Percentiles rank a stretch among this genome's conserved stretches.
These are phyloP conservation scores for Austrolebias charrua DNA, from an alignment of 2,797 vertebrate genomes.

Conservation along the genomic window DNA sequence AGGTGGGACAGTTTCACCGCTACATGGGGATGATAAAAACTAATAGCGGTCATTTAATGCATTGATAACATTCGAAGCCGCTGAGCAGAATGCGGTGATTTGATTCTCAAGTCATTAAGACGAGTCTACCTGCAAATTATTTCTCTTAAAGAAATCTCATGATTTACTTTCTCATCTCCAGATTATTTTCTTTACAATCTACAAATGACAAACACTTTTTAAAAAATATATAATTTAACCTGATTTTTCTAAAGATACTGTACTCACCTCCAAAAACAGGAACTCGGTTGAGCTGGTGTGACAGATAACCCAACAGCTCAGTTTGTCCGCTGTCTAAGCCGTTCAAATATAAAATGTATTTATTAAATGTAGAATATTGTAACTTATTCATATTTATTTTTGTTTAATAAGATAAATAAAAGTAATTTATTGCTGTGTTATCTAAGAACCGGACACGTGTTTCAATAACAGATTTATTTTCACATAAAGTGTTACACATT, in stretches of 20 bases:
- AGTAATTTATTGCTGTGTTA: conserved; percentile 81
- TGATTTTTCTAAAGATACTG: too few relatives aligned
- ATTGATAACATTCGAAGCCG: too few relatives aligned
- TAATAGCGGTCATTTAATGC: too few relatives aligned
- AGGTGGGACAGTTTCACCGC: too few relatives aligned
- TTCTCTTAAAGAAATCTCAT: neutral
- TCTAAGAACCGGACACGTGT: conserved; percentile 84
- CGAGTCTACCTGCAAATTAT: too few relatives aligned
- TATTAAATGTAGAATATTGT: conserved; percentile 83
- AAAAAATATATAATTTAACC: too few relatives aligned
- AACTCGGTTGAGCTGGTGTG: conserved; percentile 11
- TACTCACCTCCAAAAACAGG: neutral
- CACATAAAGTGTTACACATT: too few relatives aligned
- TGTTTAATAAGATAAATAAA: conserved; percentile 75
- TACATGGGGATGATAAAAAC: too few relatives aligned
- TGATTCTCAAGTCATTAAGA: neutral
- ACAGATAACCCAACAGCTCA: neutral
- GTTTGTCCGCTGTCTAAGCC: conserved; percentile 24
- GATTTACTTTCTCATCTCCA: neutral
- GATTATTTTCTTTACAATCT: conserved; percentile 7
- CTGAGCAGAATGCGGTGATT: too few relatives aligned
- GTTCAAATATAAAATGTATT: conserved; percentile 80
- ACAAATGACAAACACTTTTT: too few relatives aligned
- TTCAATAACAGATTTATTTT: conserved; percentile 1
- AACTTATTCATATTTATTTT: conserved; percentile 97